Conservation (phyloP, 2,113 vertebrate species). For the Microcebus lehilahytsara region DNA sequence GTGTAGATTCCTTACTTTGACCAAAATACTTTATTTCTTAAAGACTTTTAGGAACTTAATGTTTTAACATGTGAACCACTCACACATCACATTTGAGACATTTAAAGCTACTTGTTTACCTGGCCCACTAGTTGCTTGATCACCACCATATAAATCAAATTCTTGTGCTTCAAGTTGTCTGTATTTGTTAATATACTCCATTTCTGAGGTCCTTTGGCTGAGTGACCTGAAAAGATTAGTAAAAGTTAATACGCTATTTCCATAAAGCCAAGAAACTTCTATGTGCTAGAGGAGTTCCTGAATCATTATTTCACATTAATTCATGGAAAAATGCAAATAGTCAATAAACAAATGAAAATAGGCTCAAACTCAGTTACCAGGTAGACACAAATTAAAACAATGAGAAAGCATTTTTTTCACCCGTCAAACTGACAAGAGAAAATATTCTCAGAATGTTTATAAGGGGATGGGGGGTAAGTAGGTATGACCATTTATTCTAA, state of each 20-base stretch:
- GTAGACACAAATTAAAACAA: background rate
- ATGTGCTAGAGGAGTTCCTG: background rate
- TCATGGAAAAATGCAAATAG: background rate
- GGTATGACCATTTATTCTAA: accelerated
- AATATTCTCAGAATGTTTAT: too few species aligned
- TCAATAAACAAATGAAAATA: background rate
- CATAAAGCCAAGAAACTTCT: background rate
- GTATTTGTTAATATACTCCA: conserved; percentile 48
- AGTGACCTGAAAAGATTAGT: conserved; percentile 32
- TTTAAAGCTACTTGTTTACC: background rate
- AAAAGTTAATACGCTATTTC: background rate
- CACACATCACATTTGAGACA: accelerated
- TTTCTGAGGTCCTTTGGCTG: background rate
- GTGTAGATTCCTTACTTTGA: background rate
- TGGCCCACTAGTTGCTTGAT: background rate
- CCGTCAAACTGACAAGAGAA: background rate
- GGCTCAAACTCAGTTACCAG: background rate
- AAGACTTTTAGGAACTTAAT: background rate
- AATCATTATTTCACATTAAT: background rate
- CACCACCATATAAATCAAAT: background rate
- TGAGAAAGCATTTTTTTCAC: background rate
- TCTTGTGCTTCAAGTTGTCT: conserved; percentile 60
- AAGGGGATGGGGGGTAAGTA: background rate
- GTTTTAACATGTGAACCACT: background rate
- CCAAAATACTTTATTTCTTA: background rate